Conservation (phyloP, 2,888 invertebrate genomes). For the Spodoptera exigua region DNA sequence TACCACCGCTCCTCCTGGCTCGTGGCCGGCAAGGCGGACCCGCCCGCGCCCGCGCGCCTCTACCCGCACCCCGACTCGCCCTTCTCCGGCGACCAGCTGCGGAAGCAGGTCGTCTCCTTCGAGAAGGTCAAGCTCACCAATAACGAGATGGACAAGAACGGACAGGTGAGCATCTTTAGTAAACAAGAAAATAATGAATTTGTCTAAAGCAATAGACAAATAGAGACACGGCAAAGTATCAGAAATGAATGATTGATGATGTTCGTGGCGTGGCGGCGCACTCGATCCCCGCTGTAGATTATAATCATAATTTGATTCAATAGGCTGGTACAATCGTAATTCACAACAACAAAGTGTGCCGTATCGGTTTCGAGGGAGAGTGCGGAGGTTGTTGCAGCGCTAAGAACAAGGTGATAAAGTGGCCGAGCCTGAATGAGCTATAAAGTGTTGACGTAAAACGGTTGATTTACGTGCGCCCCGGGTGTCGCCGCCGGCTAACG, state of each 20-base stretch:
- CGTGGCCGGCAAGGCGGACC: conserved; percentile 99
- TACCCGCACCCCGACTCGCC: conserved; percentile 99
- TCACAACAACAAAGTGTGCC: conserved; percentile 48
- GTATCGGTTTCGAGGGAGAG: conserved; percentile 45
- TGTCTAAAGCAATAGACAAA: conserved; percentile 47
- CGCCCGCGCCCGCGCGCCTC: conserved; percentile 97
- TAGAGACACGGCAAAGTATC: conserved; percentile 44
- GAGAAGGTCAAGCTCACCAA: conserved; percentile 99
- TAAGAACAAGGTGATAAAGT: conserved; percentile 72
- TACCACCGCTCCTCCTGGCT: conserved; percentile 99
- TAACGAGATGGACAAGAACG: conserved; percentile 98
- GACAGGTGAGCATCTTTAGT: conserved; percentile 91
- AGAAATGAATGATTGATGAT: conserved; percentile 57
- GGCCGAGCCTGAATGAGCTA: conserved; percentile 70
- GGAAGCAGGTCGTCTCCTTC: conserved; percentile 99
- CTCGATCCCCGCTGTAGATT: conserved; percentile 41
- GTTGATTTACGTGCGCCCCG: conserved; percentile 70
- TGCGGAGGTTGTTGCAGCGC: conserved; percentile 59
- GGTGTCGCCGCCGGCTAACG: conserved; percentile 67
- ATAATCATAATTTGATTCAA: conserved; percentile 57
- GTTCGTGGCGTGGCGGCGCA: conserved; percentile 21
- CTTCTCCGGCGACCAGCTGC: conserved; percentile 97
- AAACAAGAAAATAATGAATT: conserved; percentile 41
- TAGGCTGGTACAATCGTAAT: conserved; percentile 49
- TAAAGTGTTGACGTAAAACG: conserved; percentile 74